Evolutionary conservation across 2,888 invertebrate genomes (phyloP).

Genomic region (Eupeodes luniger): DNA sequence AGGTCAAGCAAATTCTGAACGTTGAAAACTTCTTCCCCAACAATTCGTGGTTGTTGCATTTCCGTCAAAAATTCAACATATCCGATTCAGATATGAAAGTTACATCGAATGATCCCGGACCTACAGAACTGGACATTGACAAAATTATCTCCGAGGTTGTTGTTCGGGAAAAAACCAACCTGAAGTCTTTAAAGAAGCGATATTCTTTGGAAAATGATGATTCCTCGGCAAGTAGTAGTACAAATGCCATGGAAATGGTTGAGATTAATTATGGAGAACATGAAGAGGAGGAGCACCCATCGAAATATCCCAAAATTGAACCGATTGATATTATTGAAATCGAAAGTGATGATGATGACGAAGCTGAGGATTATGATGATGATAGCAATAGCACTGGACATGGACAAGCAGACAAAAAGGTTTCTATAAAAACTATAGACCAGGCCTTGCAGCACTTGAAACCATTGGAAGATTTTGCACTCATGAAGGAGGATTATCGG

Average conservation of each 20-base stretch:
- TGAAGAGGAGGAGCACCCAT: constrained; percentile 2
- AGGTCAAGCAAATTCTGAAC: constrained; percentile 78
- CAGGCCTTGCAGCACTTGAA: constrained; percentile 81
- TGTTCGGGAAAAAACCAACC: constrained; percentile 13
- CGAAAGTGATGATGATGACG: constrained; percentile 53
- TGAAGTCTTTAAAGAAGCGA: neutral
- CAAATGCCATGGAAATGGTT: constrained; percentile 32
- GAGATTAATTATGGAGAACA: constrained; percentile 19
- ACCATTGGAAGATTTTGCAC: constrained; percentile 82
- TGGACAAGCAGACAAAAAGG: neutral
- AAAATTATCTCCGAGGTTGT: constrained; percentile 47
- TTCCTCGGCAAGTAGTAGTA: constrained; percentile 51
- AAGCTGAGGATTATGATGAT: neutral
- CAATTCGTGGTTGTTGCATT: constrained; percentile 78
- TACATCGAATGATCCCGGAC: constrained; percentile 42
- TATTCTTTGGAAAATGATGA: constrained; percentile 32
- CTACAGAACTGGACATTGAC: constrained; percentile 44
- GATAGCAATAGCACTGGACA: neutral
- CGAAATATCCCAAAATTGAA: constrained; percentile 57
- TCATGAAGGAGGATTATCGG: constrained; percentile 82
- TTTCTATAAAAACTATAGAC: constrained; percentile 24
- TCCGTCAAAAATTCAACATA: constrained; percentile 77
- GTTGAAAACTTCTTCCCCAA: constrained; percentile 79
- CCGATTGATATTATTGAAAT: constrained; percentile 65
- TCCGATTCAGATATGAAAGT: constrained; percentile 70